These are phyloP conservation scores for Percopsis transmontana DNA, from an alignment of 2,113 vertebrate species.

Conservation along the genomic window DNA sequence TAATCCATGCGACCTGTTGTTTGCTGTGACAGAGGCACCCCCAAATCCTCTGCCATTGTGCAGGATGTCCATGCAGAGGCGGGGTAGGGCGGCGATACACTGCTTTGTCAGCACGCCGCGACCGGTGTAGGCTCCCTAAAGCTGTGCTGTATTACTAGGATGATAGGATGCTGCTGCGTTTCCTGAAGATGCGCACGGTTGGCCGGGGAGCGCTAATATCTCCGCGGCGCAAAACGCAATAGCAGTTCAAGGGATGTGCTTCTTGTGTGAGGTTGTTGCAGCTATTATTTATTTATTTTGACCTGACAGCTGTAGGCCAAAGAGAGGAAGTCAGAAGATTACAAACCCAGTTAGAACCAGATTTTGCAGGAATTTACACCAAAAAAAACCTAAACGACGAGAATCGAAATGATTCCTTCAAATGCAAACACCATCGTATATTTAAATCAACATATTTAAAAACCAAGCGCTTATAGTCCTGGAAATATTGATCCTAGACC, in stretches of 20 bases:
- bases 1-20: constrained; percentile 73
- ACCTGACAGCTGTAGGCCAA: not conserved
- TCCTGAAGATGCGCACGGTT: not conserved
- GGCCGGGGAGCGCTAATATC: constrained; percentile 26
- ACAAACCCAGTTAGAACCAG: constrained; percentile 38
- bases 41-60: constrained; percentile 68
- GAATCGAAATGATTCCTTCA: constrained; percentile 25
- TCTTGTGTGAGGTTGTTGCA: not conserved
- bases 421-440: too few relatives aligned
- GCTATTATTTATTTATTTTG: constrained; percentile 25
- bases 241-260: constrained; percentile 31
- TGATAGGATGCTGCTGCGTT: constrained; percentile 7
- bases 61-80: constrained; percentile 50
- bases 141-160: constrained; percentile 14
- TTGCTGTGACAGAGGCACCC: constrained; percentile 47
- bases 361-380: constrained; percentile 45
- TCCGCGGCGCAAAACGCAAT: constrained; percentile 44
- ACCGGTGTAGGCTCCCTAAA: constrained; percentile 6
- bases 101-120: constrained; percentile 45
- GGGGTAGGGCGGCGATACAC: constrained; percentile 26
- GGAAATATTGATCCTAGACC: too few relatives aligned
- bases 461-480: too few relatives aligned
- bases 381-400: constrained; percentile 19
- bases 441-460: too few relatives aligned
- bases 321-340: constrained; percentile 16